A percentile compares a stretch with the other conserved stretches of the same genome.
These are phyloP conservation scores for Mustelus asterias DNA, from an alignment of 2,113 vertebrate genomes.

Conservation along the genomic window DNA sequence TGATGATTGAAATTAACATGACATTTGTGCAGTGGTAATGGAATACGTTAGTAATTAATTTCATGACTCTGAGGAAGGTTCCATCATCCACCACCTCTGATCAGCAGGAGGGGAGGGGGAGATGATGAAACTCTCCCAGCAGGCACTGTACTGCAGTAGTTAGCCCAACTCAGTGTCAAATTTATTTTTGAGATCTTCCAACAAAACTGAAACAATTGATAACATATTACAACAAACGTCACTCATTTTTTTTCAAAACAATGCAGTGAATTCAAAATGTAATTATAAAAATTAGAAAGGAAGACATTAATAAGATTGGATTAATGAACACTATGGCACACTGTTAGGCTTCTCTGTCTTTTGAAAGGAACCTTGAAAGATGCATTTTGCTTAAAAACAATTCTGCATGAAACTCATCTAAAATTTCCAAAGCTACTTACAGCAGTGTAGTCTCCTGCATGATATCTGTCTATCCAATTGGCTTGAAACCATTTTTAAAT, in stretches of 20 bases:
- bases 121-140: slow-evolving; percentile 69
- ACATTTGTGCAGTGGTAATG: slow-evolving; percentile 88
- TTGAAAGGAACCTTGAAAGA: neutral
- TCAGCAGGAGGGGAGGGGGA: slow-evolving; percentile 56
- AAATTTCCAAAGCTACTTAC: neutral
- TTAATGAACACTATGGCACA: slow-evolving; percentile 54
- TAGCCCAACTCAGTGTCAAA: slow-evolving; percentile 65
- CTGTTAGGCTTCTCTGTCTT: neutral
- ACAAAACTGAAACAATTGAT: slow-evolving; percentile 60
- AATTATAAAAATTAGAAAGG: slow-evolving; percentile 69
- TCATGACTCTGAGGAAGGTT: slow-evolving; percentile 70
- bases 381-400: neutral
- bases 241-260: slow-evolving; percentile 72
- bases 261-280: slow-evolving; percentile 71
- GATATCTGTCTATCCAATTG: neutral
- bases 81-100: slow-evolving; percentile 55
- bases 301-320: slow-evolving; percentile 57
- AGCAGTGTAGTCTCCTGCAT: neutral
- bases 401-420: neutral
- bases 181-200: slow-evolving; percentile 69
- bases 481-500: neutral
- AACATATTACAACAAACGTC: slow-evolving; percentile 79
- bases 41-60: slow-evolving; percentile 82
- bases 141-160: slow-evolving; percentile 55
- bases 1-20: slow-evolving; percentile 89